Conservation (phyloP, 2,888 invertebrate species). For the Leptinotarsa tumamoca region DNA sequence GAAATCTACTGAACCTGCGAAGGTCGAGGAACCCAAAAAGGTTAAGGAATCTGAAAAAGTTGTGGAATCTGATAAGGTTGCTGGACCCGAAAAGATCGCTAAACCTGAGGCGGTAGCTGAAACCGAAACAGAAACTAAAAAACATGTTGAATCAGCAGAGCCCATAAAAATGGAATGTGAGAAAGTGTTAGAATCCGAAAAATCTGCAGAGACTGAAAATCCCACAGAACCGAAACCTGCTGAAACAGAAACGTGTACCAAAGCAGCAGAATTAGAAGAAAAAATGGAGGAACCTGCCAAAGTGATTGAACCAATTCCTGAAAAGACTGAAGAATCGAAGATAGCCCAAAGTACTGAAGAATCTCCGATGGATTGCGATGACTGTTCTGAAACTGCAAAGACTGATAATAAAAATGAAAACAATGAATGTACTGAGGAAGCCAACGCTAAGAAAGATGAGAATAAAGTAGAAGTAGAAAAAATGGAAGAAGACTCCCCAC, state of each 20-base stretch:
- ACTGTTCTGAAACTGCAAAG: constrained; percentile 1
- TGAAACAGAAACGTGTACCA: neutral
- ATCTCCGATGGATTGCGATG: constrained; percentile 26
- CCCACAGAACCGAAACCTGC: neutral
- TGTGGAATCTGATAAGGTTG: neutral
- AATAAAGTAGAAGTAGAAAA: constrained; percentile 13
- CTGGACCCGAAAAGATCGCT: neutral
- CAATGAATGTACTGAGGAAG: neutral
- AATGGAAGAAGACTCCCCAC: constrained; percentile 2
- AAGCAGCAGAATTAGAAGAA: neutral
- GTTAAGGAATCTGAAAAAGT: neutral
- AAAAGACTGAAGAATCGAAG: constrained; percentile 43
- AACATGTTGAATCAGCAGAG: constrained; percentile 42
- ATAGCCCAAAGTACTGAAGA: constrained; percentile 35
- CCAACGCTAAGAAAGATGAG: constrained; percentile 1
- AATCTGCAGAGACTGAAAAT: neutral
- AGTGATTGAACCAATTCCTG: constrained; percentile 37
- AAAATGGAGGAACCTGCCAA: constrained; percentile 48
- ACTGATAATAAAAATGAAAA: constrained; percentile 12
- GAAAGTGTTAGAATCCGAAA: neutral
- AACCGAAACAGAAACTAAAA: constrained; percentile 36
- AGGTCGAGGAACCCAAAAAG: neutral
- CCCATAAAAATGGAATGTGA: neutral
- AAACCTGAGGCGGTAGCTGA: neutral
- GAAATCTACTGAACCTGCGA: neutral